Percentiles rank a stretch among this genome's conserved stretches.
phyloP scores from a whole-genome alignment of 37 sponge, comb jelly and placozoan genomes.

The Beroe ovata region DNA sequence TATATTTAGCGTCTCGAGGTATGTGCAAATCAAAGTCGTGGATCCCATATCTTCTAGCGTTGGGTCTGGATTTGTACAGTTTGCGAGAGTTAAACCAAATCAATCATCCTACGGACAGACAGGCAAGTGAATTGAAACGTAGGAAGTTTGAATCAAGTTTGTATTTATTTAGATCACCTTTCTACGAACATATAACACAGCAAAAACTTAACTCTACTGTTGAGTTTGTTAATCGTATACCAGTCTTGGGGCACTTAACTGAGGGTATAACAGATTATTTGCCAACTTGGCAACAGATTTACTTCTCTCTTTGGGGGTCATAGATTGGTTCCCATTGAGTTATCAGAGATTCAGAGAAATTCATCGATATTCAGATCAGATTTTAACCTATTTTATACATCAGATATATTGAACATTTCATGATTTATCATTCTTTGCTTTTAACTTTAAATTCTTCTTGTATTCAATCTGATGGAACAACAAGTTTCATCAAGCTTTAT shows the following conservation, averaged over 20 bases:
- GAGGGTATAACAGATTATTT: conserved; percentile 49
- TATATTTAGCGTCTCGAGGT: not conserved
- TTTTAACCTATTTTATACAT: not conserved
- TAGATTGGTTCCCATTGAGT: not conserved
- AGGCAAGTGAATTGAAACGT: conserved; percentile 2
- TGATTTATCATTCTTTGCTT: too few relatives aligned
- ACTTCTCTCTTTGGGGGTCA: not conserved
- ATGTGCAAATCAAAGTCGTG: conserved; percentile 25
- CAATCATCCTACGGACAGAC: conserved; percentile 14
- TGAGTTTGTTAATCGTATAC: not conserved
- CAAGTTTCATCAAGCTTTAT: too few relatives aligned
- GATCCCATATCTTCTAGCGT: conserved; percentile 5
- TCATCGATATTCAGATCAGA: not conserved
- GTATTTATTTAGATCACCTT: conserved; percentile 44
- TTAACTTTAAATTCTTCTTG: too few relatives aligned
- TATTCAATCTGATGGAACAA: too few relatives aligned
- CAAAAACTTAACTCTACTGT: not conserved
- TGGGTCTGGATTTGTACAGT: conserved; percentile 40
- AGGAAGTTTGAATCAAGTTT: not conserved
- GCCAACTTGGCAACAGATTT: conserved; percentile 16
- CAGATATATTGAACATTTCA: not conserved
- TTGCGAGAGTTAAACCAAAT: not conserved
- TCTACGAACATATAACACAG: conserved; percentile 14
- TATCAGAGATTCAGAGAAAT: not conserved
- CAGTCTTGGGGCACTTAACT: conserved; percentile 18